Percentiles rank a stretch among this genome's conserved stretches.
Conservation (phyloP, 2,888 invertebrate genomes). For the Eilema caniola region DNA sequence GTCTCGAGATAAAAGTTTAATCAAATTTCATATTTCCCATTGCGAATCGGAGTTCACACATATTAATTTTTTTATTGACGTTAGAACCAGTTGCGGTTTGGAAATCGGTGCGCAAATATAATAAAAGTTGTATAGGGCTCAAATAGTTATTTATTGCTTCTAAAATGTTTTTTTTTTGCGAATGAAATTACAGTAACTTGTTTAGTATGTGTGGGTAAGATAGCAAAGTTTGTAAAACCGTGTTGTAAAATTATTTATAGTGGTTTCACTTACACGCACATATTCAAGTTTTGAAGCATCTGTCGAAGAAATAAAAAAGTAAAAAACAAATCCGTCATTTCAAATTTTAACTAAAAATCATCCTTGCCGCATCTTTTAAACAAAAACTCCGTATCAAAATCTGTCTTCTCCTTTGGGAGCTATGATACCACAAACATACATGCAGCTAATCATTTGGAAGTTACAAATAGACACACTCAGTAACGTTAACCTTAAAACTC, state of each 20-base stretch:
- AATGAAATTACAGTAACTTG: constrained; percentile 3
- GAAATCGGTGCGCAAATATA: constrained; percentile 24
- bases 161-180: background rate
- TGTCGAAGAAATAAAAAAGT: too few relatives aligned
- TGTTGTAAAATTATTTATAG: background rate
- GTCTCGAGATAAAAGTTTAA: constrained; percentile 39
- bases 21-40: constrained; percentile 46
- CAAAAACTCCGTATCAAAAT: background rate
- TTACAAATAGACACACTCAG: background rate
- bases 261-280: background rate
- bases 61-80: constrained; percentile 38
- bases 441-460: background rate
- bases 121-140: constrained; percentile 25
- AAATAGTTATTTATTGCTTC: background rate
- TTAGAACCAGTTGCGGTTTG: constrained; percentile 17
- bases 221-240: background rate
- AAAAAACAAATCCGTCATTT: too few relatives aligned
- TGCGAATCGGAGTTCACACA: constrained; percentile 46
- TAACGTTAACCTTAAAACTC: background rate
- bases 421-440: too few relatives aligned
- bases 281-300: background rate
- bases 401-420: background rate
- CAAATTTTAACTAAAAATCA: too few relatives aligned
- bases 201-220: background rate
- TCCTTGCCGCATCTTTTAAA: background rate